Evolutionary conservation across 2,797 vertebrate species (phyloP).

Genomic region (Myioborus melanocephalus): DNA sequence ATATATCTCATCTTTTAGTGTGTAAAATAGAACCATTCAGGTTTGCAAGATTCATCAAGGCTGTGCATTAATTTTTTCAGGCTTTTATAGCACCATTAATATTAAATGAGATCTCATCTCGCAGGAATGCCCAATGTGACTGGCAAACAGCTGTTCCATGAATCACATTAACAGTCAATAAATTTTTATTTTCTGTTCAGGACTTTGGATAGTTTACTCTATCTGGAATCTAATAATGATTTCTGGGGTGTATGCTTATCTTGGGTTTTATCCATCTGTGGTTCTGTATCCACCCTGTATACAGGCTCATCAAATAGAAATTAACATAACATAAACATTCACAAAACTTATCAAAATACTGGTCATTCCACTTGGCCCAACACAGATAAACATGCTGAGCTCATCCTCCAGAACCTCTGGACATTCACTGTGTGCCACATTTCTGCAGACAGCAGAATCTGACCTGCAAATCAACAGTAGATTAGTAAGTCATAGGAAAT

Average conservation of each 20-base stretch:
- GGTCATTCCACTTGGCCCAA: not conserved
- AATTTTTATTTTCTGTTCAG: slow-evolving; percentile 61
- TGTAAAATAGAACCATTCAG: slow-evolving; percentile 40
- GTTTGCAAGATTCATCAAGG: slow-evolving; percentile 47
- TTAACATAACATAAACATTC: slow-evolving; percentile 40
- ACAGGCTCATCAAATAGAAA: slow-evolving; percentile 52
- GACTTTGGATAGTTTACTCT: slow-evolving; percentile 46
- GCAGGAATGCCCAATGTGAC: slow-evolving; percentile 51
- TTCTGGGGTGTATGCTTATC: slow-evolving; percentile 50
- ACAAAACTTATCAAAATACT: not conserved
- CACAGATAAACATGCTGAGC: not conserved
- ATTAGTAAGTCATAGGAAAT: not conserved
- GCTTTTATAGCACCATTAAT: slow-evolving; percentile 64
- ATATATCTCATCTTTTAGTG: slow-evolving; percentile 37
- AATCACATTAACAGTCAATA: slow-evolving; percentile 67
- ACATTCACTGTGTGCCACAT: not conserved
- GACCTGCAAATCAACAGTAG: not conserved
- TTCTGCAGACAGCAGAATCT: not conserved
- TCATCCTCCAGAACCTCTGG: not conserved
- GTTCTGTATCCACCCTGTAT: not conserved
- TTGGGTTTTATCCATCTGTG: slow-evolving; percentile 36
- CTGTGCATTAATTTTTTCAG: slow-evolving; percentile 34
- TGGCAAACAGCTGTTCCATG: slow-evolving; percentile 65
- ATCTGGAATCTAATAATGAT: slow-evolving; percentile 55
- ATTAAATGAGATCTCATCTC: slow-evolving; percentile 67